These are phyloP conservation scores for Deilephila elpenor DNA, from an alignment of 2,888 invertebrate species.

Conservation along the genomic window DNA sequence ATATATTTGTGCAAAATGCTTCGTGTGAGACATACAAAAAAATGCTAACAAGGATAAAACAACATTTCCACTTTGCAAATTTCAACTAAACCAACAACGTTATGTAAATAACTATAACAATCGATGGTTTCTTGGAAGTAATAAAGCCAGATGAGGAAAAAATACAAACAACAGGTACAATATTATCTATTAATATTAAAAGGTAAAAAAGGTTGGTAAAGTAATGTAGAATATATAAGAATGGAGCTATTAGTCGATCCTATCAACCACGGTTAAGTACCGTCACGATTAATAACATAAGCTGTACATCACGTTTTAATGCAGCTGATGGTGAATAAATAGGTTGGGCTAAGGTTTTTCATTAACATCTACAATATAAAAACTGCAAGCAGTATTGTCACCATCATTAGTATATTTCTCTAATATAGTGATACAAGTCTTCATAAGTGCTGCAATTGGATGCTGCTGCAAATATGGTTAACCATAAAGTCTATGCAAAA, in stretches of 20 bases:
- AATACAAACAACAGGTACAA: background rate
- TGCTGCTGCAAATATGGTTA: too few relatives aligned
- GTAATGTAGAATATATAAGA: too few relatives aligned
- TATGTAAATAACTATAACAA: background rate
- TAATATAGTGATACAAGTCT: too few relatives aligned
- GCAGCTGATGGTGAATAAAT: conserved; percentile 2
- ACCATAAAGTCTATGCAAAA: too few relatives aligned
- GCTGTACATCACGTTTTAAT: conserved; percentile 7
- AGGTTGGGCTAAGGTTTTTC: background rate
- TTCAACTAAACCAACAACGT: background rate
- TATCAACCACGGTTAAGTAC: conserved; percentile 3
- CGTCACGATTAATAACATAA: conserved; percentile 1
- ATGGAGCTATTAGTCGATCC: background rate
- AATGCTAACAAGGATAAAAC: background rate
- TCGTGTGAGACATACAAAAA: background rate
- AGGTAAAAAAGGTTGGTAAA: too few relatives aligned
- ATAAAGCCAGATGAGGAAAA: background rate
- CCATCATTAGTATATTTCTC: too few relatives aligned
- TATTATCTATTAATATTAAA: background rate
- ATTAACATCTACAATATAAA: background rate
- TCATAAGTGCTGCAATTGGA: too few relatives aligned
- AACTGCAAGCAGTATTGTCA: background rate
- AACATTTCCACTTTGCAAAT: too few relatives aligned
- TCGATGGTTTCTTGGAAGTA: background rate
- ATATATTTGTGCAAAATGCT: background rate